phyloP scores from a whole-genome alignment of 2,888 invertebrate species.

The Drosophila buzzatii region DNA sequence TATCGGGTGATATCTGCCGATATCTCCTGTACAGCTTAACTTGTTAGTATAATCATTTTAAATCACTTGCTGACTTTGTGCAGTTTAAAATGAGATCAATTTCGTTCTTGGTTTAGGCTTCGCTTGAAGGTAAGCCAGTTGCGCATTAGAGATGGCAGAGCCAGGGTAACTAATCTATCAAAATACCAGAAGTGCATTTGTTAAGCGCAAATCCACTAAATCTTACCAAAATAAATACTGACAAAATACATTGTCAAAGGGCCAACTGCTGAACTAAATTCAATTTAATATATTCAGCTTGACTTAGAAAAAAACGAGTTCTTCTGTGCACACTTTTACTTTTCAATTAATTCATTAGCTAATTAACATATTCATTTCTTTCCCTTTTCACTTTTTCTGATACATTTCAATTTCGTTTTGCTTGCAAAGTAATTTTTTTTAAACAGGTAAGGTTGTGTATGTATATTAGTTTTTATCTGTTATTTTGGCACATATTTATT shows the following conservation, averaged over 20 bases:
- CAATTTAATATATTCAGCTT: constrained; percentile 4
- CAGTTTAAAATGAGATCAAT: not conserved
- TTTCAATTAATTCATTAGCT: not conserved
- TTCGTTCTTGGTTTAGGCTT: not conserved
- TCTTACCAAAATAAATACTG: constrained; percentile 23
- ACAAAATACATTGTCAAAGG: not conserved
- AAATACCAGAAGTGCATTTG: constrained; percentile 1
- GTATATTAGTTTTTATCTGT: not conserved
- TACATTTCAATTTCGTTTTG: not conserved
- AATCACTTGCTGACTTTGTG: not conserved
- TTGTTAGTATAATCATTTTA: constrained; percentile 13
- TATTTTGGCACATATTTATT: too few relatives aligned
- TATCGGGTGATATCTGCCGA: not conserved
- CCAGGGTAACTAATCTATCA: constrained; percentile 8
- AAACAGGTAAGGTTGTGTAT: not conserved
- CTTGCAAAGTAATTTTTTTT: not conserved
- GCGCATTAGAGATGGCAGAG: constrained; percentile 39
- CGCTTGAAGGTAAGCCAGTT: constrained; percentile 14
- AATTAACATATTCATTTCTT: not conserved
- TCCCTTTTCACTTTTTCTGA: not conserved
- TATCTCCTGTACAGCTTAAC: not conserved
- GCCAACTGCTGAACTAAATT: not conserved
- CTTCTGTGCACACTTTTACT: not conserved
- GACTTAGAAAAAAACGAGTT: not conserved
- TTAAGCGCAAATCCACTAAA: not conserved